Evolutionary conservation across 2,113 vertebrate genomes (phyloP), one percentile per base, ranked within the genome.

Genomic region (Neoarius graeffei): DNA sequence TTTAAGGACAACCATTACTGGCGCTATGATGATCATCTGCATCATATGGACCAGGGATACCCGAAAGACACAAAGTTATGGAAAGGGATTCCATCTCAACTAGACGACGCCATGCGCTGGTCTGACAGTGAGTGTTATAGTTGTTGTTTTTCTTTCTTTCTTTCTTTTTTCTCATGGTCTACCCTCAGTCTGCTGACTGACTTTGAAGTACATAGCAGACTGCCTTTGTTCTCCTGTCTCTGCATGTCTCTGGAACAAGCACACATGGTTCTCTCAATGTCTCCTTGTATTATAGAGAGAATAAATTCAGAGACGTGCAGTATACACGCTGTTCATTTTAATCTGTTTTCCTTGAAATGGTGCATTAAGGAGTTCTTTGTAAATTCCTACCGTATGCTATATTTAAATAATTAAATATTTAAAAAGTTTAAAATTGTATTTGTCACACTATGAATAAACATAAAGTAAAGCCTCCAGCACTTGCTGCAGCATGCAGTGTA

Each of bases 81-180:
- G 98, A 97, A 97, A 90, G 98, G 98, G 27, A 92, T 99, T 88
- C 98, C 98, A 0, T 91, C 95, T 17, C 87, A 94, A 0, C 92
- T 99, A 83, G 98, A 99, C 0, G 98, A 97, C 4, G 97, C 96
- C 93, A 99, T 98, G 95, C 95, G 96, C 84, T 99, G 98, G 98
- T 98, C 97, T 4, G 98, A 99, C 1, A 96, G 98, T 99, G 90
- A 96, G 97, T 93, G 1, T 50, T 80, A 25, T 19, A 74, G 15
- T 27, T 15, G 4, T 54, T 14, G 42, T 42, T 42, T 3, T 11
- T 14, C 1, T 50, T 19, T 35, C 1, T 35, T 42, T 42, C 42
- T 42, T 42, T 42, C 42, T 42, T 42, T 42, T 42, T 17, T 67
- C 62, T 30, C 14, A 20, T 20, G 42, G 30, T 5, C 62, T 30